Conservation (phyloP, 2,113 vertebrate genomes). For the Hiodon alosoides region DNA sequence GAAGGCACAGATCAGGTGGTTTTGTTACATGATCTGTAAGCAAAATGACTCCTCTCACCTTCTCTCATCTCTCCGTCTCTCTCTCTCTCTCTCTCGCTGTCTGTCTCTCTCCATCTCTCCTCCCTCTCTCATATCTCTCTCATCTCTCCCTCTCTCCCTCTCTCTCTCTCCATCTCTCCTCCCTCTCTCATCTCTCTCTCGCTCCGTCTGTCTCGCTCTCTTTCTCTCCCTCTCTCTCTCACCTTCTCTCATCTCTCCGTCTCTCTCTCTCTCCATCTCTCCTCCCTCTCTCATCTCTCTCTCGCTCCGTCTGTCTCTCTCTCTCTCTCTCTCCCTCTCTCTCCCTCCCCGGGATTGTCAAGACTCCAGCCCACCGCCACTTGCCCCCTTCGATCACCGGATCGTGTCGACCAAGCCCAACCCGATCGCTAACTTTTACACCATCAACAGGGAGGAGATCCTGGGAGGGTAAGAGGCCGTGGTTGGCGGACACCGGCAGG, state of each 20-base stretch:
- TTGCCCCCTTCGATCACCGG: constrained; percentile 86
- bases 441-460: constrained; percentile 76
- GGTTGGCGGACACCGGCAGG: background rate
- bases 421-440: constrained; percentile 73
- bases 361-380: constrained; percentile 69
- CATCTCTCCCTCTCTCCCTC: too few species aligned
- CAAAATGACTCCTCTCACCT: too few species aligned
- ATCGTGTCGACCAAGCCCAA: constrained; percentile 80
- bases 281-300: too few species aligned
- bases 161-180: constrained; percentile 1
- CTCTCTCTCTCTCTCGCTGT: background rate
- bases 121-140: too few species aligned
- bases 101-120: background rate
- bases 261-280: too few species aligned
- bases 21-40: too few species aligned
- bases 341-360: constrained; percentile 32
- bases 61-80: background rate
- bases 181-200: background rate
- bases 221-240: background rate
- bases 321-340: constrained; percentile 1
- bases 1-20: too few species aligned
- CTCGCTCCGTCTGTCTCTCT: background rate
- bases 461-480: constrained; percentile 82
- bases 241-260: too few species aligned
- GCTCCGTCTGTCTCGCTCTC: background rate